These are phyloP conservation scores for Galbula dea DNA, from an alignment of 2,113 vertebrate species.

Conservation along the genomic window DNA sequence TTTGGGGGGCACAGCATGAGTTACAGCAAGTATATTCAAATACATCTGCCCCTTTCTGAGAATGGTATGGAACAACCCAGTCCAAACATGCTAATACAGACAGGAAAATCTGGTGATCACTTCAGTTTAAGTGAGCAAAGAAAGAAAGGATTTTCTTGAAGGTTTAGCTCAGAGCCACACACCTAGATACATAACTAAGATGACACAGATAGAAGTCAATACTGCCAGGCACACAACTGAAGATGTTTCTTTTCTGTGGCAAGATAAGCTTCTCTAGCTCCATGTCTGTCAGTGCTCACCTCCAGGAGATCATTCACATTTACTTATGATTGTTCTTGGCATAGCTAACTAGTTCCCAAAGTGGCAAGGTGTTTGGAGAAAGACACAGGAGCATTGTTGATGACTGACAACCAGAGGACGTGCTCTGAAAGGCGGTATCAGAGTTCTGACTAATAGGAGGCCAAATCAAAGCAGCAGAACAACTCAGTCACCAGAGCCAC, in stretches of 20 bases:
- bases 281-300: background rate
- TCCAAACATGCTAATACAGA: background rate
- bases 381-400: background rate
- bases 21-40: background rate
- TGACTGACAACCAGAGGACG: background rate
- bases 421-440: background rate
- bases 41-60: constrained; percentile 29
- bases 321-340: background rate
- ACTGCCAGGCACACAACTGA: background rate
- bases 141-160: background rate
- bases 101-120: background rate
- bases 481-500: background rate
- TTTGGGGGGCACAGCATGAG: background rate
- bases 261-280: background rate
- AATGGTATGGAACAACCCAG: background rate
- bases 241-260: accelerated
- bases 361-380: background rate
- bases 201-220: background rate
- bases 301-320: background rate
- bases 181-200: background rate
- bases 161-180: background rate
- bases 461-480: background rate
- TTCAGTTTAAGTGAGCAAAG: background rate
- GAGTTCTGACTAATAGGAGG: accelerated
- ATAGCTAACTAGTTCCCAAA: background rate